Percentiles rank a stretch among this genome's conserved stretches.
Conservation (phyloP, 2,113 vertebrate genomes). For the Galeopterus variegatus region DNA sequence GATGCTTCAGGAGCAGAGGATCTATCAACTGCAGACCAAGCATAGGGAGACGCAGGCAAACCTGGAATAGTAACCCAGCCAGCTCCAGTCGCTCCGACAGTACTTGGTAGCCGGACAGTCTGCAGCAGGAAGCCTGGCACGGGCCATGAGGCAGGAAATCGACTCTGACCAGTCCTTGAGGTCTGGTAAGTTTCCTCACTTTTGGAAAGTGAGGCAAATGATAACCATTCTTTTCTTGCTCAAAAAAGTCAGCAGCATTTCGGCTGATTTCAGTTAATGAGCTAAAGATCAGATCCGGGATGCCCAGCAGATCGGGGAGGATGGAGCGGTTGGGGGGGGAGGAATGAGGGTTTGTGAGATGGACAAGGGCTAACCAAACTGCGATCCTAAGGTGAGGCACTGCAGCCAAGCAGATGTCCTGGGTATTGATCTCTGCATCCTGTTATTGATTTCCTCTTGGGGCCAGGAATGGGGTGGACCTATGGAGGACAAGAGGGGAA, state of each 20-base stretch:
- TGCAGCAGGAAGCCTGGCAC: constrained; percentile 86
- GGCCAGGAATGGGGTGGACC: constrained; percentile 72
- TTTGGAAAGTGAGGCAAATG: constrained; percentile 74
- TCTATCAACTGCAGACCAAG: constrained; percentile 94
- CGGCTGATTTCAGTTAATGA: constrained; percentile 71
- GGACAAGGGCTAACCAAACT: constrained; percentile 64
- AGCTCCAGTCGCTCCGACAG: constrained; percentile 85
- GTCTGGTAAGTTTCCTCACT: constrained; percentile 83
- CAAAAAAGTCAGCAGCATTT: constrained; percentile 37
- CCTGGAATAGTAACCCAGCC: constrained; percentile 89
- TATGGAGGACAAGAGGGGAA: constrained; percentile 70
- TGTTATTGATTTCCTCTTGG: constrained; percentile 75
- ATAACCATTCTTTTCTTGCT: constrained; percentile 62
- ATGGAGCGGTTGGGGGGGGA: background rate
- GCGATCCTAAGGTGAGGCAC: constrained; percentile 67
- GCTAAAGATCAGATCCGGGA: constrained; percentile 53
- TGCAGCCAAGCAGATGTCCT: constrained; percentile 67
- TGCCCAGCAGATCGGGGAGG: constrained; percentile 9
- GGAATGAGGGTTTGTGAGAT: background rate
- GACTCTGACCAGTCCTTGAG: constrained; percentile 60
- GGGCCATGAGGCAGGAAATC: constrained; percentile 88
- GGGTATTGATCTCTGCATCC: constrained; percentile 72
- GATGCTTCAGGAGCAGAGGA: constrained; percentile 94
- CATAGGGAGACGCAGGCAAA: constrained; percentile 91
- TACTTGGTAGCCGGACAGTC: constrained; percentile 83